These are phyloP conservation scores for Leucozona laternaria DNA, from an alignment of 2,888 invertebrate species.

Conservation along the genomic window DNA sequence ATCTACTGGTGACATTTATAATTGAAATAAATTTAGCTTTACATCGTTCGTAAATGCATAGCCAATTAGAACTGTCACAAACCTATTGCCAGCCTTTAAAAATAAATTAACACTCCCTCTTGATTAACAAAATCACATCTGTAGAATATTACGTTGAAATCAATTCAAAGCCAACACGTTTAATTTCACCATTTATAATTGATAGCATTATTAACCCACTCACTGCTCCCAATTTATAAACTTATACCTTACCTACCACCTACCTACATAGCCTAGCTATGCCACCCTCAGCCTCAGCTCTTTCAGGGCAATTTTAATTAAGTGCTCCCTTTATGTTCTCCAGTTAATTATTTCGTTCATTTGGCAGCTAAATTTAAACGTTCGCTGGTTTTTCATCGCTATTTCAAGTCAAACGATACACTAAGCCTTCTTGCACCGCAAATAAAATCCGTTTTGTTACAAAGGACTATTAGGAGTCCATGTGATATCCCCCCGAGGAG, in stretches of 20 bases:
- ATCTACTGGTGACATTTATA: background rate
- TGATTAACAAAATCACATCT: conserved; percentile 12
- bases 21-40: background rate
- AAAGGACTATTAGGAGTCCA: conserved; percentile 19
- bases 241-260: too few species aligned
- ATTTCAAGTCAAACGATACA: background rate
- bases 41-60: background rate
- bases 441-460: conserved; percentile 21
- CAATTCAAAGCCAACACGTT: conserved; percentile 6
- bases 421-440: conserved; percentile 10
- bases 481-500: conserved; percentile 21
- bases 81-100: background rate
- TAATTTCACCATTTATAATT: conserved; percentile 13
- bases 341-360: conserved; percentile 72
- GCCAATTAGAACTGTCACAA: background rate
- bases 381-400: background rate
- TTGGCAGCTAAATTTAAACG: conserved; percentile 39
- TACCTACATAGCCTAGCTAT: background rate
- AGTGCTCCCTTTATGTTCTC: conserved; percentile 49
- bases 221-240: background rate
- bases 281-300: too few species aligned
- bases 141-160: background rate
- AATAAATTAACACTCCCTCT: conserved; percentile 5
- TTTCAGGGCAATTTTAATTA: conserved; percentile 61
- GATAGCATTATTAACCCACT: conserved; percentile 6